Evolutionary conservation across 2,888 invertebrate species (phyloP).

Genomic region (Limenitis camilla): DNA sequence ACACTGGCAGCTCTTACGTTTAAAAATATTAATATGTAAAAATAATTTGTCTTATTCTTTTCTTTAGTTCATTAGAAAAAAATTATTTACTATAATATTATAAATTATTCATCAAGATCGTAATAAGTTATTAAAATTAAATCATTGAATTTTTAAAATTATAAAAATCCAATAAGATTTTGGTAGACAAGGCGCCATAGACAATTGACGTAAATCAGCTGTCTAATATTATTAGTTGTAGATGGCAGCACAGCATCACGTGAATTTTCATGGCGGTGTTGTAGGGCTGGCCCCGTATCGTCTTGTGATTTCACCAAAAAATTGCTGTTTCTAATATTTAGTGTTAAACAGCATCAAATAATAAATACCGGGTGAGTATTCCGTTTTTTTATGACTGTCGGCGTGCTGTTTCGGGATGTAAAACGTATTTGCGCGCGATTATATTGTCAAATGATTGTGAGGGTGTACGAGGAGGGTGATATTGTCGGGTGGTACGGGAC

Average conservation of each 20-base stretch:
- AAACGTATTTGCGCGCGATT: conserved; percentile 59
- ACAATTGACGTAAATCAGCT: conserved; percentile 75
- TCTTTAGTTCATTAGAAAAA: too few relatives aligned
- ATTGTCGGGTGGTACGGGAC: conserved; percentile 39
- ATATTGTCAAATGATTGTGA: conserved; percentile 54
- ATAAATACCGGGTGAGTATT: conserved; percentile 63
- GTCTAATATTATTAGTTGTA: conserved; percentile 63
- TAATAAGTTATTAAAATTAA: background rate
- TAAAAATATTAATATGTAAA: too few relatives aligned
- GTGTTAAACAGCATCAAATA: conserved; percentile 66
- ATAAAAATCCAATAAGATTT: background rate
- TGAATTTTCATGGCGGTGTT: conserved; percentile 77
- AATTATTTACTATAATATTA: too few relatives aligned
- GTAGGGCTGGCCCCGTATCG: conserved; percentile 73
- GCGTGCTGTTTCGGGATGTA: conserved; percentile 24
- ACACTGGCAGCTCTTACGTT: too few relatives aligned
- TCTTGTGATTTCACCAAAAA: conserved; percentile 74
- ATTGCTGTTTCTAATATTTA: conserved; percentile 66
- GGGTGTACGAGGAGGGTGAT: conserved; percentile 51
- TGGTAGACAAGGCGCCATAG: conserved; percentile 43
- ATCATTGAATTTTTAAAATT: background rate
- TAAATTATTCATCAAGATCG: background rate
- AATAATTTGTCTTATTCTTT: too few relatives aligned
- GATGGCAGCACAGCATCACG: conserved; percentile 78
- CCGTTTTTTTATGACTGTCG: conserved; percentile 31